A percentile compares a stretch with the other conserved stretches of the same genome.
Evolutionary conservation across 2,797 vertebrate genomes (phyloP).

Genomic region (Tragopan temminckii): DNA sequence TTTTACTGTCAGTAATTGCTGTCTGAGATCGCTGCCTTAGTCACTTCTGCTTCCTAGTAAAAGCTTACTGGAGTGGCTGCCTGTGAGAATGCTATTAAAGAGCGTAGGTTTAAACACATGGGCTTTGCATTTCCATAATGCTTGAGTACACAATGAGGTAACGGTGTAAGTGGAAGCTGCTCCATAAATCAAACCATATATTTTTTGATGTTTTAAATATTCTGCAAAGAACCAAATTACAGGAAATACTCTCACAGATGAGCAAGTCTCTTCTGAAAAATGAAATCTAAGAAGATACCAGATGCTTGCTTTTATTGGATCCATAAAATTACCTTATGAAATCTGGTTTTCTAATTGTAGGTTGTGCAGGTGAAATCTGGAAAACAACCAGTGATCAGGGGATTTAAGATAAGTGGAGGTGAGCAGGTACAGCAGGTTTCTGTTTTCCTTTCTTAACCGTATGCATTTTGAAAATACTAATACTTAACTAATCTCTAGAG

Average conservation of each 20-base stretch:
- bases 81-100: not conserved
- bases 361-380: not conserved
- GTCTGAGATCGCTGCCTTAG: fast-evolving
- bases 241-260: not conserved
- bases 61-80: fast-evolving
- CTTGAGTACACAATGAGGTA: not conserved
- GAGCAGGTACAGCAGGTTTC: not conserved
- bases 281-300: slow-evolving; percentile 28
- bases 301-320: slow-evolving; percentile 7
- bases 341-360: slow-evolving; percentile 28
- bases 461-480: not conserved
- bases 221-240: not conserved
- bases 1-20: not conserved
- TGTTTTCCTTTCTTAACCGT: not conserved
- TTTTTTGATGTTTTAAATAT: not conserved
- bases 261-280: slow-evolving; percentile 28
- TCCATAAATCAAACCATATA: not conserved
- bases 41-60: not conserved
- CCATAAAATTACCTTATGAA: not conserved
- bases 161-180: not conserved
- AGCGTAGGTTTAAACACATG: not conserved
- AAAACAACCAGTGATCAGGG: not conserved
- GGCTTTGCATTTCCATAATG: not conserved
- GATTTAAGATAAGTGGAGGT: not conserved
- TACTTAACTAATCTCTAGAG: not conserved